phyloP scores from a whole-genome alignment of 2,113 vertebrate genomes.

The Hippocampus guttulatus region DNA sequence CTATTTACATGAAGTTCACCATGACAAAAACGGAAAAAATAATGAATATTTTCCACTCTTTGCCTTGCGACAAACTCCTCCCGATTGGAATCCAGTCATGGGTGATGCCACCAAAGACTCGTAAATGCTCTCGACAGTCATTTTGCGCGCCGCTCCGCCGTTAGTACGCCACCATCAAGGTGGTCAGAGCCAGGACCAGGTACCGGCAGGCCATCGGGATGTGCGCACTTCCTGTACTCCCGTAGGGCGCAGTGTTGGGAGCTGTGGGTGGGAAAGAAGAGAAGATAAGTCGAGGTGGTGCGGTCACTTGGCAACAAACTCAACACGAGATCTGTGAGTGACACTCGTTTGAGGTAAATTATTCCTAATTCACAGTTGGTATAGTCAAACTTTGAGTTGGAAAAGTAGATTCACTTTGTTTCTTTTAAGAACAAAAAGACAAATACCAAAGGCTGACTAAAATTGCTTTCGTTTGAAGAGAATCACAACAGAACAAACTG shows the following conservation, averaged over 20 bases:
- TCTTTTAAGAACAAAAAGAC: not conserved
- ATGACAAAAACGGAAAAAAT: slow-evolving; percentile 71
- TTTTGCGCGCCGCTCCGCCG: slow-evolving; percentile 82
- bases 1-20: slow-evolving; percentile 96
- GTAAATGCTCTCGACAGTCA: slow-evolving; percentile 90
- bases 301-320: slow-evolving; percentile 21
- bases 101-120: slow-evolving; percentile 85
- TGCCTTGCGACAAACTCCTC: slow-evolving; percentile 85
- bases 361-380: not conserved
- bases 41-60: slow-evolving; percentile 87
- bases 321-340: not conserved
- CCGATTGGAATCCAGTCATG: slow-evolving; percentile 89
- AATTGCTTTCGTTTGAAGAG: not conserved
- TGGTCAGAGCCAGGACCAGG: slow-evolving; percentile 90
- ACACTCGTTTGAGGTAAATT: not conserved
- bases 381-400: not conserved
- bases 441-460: not conserved
- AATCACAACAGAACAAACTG: not conserved
- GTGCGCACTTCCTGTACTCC: slow-evolving; percentile 85
- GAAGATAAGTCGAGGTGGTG: slow-evolving; percentile 45
- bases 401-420: not conserved
- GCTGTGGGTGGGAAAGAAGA: slow-evolving; percentile 76
- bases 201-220: slow-evolving; percentile 88
- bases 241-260: slow-evolving; percentile 93
- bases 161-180: slow-evolving; percentile 92